These are phyloP conservation scores for Sebastes matsubarae DNA, from an alignment of 2,797 vertebrate genomes.

Conservation along the genomic window DNA sequence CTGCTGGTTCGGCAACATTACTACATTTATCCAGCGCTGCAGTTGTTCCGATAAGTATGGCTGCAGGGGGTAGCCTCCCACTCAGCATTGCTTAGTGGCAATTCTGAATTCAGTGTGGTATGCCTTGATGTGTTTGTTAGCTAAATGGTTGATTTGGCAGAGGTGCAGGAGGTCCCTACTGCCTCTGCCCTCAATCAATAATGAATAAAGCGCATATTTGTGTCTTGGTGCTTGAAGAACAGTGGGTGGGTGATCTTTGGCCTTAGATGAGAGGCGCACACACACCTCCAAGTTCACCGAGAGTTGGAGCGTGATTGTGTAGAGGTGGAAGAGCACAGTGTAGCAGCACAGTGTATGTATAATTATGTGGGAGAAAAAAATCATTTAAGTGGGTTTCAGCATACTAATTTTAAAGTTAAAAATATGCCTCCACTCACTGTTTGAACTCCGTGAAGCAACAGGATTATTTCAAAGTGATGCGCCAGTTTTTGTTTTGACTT, in stretches of 20 bases:
- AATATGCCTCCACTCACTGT: conserved; percentile 6
- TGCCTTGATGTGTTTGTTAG: conserved; percentile 72
- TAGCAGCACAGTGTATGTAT: neutral
- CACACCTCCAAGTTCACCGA: conserved; percentile 58
- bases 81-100: conserved; percentile 60
- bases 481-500: neutral
- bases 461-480: conserved; percentile 14
- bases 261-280: conserved; percentile 60
- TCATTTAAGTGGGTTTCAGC: conserved; percentile 7
- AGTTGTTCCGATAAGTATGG: conserved; percentile 68
- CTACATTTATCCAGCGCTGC: conserved; percentile 56
- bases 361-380: conserved; percentile 27
- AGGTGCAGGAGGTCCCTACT: conserved; percentile 59
- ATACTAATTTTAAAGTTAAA: neutral
- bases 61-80: conserved; percentile 72
- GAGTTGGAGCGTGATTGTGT: conserved; percentile 43
- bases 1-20: conserved; percentile 48
- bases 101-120: conserved; percentile 64
- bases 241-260: conserved; percentile 72
- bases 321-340: conserved; percentile 25
- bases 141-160: conserved; percentile 77
- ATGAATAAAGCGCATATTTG: conserved; percentile 75
- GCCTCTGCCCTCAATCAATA: conserved; percentile 74
- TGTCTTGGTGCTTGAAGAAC: conserved; percentile 59
- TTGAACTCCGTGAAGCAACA: conserved; percentile 5